These are phyloP conservation scores for Trachymyrmex septentrionalis DNA, from an alignment of 1,140 invertebrate species.

Conservation along the genomic window DNA sequence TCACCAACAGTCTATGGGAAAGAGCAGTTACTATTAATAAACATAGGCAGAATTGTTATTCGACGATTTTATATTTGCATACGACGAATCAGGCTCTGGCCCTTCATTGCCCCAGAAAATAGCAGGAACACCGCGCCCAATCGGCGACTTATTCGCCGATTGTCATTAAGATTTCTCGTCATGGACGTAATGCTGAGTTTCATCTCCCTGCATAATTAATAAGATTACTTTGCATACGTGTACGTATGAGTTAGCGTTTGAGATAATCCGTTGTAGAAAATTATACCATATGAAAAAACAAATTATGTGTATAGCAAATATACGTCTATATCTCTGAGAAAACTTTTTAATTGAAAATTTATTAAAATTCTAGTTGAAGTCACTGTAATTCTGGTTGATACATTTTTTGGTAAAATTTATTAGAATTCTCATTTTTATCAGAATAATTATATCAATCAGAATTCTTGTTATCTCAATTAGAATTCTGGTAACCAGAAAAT, in stretches of 20 bases:
- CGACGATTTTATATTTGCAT: slow-evolving; percentile 73
- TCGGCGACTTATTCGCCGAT: slow-evolving; percentile 47
- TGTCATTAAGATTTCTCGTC: slow-evolving; percentile 67
- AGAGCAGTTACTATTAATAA: slow-evolving; percentile 72
- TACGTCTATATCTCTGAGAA: not conserved
- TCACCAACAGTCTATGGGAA: slow-evolving; percentile 64
- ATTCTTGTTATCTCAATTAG: no score
- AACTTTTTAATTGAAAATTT: no score
- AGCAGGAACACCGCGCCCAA: slow-evolving; percentile 45
- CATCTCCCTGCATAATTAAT: slow-evolving; percentile 65
- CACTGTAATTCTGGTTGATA: no score
- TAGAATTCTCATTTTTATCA: no score
- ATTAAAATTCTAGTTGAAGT: no score
- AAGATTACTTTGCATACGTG: slow-evolving; percentile 44
- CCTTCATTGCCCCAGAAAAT: slow-evolving; percentile 35
- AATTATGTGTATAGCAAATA: not conserved
- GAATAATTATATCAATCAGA: no score
- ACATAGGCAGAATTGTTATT: slow-evolving; percentile 69
- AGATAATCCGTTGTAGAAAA: slow-evolving; percentile 49
- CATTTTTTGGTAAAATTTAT: no score
- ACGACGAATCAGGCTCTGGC: slow-evolving; percentile 10
- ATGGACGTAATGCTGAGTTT: slow-evolving; percentile 37
- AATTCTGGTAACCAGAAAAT: no score
- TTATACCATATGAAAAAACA: slow-evolving; percentile 8
- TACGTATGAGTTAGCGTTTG: slow-evolving; percentile 6